Evolutionary conservation across 2,888 invertebrate genomes (phyloP).

Genomic region (Drosophila setosimentum): DNA sequence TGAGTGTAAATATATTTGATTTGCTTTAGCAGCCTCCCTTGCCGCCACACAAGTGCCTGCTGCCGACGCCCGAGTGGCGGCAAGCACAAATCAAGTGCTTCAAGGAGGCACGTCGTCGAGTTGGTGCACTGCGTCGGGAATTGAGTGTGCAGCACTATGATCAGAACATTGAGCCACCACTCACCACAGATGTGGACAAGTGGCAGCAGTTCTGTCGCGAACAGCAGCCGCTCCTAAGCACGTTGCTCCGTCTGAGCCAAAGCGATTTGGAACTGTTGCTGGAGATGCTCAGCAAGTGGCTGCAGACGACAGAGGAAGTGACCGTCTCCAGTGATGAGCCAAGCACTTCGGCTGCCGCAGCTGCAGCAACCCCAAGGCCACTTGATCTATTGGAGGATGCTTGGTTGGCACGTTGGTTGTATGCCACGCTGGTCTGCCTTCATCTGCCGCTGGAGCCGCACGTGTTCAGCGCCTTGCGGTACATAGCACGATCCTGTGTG

Average conservation of each 20-base stretch:
- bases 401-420: slow-evolving; percentile 84
- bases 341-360: slow-evolving; percentile 23
- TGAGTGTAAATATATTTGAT: not conserved
- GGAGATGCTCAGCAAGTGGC: slow-evolving; percentile 80
- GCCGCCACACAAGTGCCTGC: slow-evolving; percentile 62
- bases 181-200: slow-evolving; percentile 65
- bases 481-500: slow-evolving; percentile 82
- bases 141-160: slow-evolving; percentile 51
- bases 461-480: slow-evolving; percentile 82
- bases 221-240: slow-evolving; percentile 79
- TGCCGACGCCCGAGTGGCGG: slow-evolving; percentile 84
- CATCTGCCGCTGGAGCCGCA: slow-evolving; percentile 84
- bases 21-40: slow-evolving; percentile 45
- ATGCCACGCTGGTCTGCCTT: slow-evolving; percentile 82
- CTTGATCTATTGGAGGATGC: slow-evolving; percentile 70
- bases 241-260: slow-evolving; percentile 82
- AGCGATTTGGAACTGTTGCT: slow-evolving; percentile 81
- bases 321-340: slow-evolving; percentile 23
- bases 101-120: slow-evolving; percentile 63
- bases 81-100: slow-evolving; percentile 78
- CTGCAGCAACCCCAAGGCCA: not conserved
- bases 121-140: slow-evolving; percentile 61
- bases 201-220: slow-evolving; percentile 81
- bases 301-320: slow-evolving; percentile 38
- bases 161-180: slow-evolving; percentile 62